Conservation (phyloP, 2,113 vertebrate species). For the Cardinalis cardinalis region DNA sequence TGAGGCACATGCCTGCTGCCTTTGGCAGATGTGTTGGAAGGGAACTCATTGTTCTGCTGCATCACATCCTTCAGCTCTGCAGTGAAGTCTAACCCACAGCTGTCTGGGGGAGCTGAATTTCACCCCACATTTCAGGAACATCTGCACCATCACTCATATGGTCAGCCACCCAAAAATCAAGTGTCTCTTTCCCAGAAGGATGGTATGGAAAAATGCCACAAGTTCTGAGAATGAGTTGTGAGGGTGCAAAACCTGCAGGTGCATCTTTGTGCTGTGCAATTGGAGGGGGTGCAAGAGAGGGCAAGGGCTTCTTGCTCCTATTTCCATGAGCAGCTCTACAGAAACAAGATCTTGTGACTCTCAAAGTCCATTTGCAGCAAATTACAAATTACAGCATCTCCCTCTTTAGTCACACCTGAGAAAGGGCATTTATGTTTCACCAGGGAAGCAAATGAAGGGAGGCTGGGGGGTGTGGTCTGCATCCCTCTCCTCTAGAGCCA, state of each 20-base stretch:
- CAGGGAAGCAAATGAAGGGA: neutral
- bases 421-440: neutral
- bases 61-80: neutral
- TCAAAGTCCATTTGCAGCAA: neutral
- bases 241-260: neutral
- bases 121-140: neutral
- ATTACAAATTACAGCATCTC: neutral
- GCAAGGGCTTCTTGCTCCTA: neutral
- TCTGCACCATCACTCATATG: neutral
- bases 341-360: neutral
- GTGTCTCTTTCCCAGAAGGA: neutral
- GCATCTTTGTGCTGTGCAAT: fast-evolving
- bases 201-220: neutral
- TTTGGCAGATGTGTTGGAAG: neutral
- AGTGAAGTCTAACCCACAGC: neutral
- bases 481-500: neutral
- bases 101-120: neutral
- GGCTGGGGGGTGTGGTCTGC: neutral
- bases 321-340: neutral
- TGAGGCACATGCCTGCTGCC: neutral
- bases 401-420: neutral
- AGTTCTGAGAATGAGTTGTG: fast-evolving
- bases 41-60: neutral
- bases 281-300: neutral
- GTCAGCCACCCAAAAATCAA: neutral